Evolutionary conservation across 1,140 invertebrate genomes (phyloP), one percentile per base, ranked within the genome.

Genomic region (Stegodyphus mimosarum): DNA sequence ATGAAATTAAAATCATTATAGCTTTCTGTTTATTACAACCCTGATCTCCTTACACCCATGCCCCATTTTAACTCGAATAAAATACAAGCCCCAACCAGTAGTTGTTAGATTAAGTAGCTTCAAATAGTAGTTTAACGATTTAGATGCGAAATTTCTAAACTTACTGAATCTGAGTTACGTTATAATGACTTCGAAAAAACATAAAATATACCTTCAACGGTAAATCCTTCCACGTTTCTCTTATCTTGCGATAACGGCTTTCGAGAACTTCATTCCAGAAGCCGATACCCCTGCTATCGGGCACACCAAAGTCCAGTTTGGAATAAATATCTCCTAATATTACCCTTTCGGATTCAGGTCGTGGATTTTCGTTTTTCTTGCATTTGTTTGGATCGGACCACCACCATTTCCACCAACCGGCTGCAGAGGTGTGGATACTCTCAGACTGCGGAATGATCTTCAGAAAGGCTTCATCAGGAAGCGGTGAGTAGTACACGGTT

Each of bases 241-340:
- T 77, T 50, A 72, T 77, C 50, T 85, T 48, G n/a, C 75, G 64
- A 72, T 85, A 85, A 18, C 83, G 52, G 5, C 18, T 78, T 66
- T 85, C 83, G 2, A 85, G 69, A 17, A 11, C n/a, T n/a, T 85
- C 50, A 33, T 60, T 77, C 83, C 83, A 85, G 52, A 75, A 76
- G 17, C 81, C 81, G 2, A 75, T 52, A 13, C 64, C 71, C 9
- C 51, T 17, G 17, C 60, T 83, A 67, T 83, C 81, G 3, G 81
- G 81, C 13, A 83, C 72, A 3, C 63, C 15, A 17, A 83, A 83
- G 63, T 83, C 81, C 71, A 83, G 55, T 50, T 67, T 69, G 11
- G 72, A 60, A 55, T 83, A 83, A 11, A 75, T 49, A 7, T 83
- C 81, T 13, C 17, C 63, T 7, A 72, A 75, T 17, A 75, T 17